A percentile compares a stretch with the other conserved stretches of the same genome.
These are phyloP conservation scores for Chrysodeixis includens DNA, from an alignment of 2,888 invertebrate species.

Conservation along the genomic window DNA sequence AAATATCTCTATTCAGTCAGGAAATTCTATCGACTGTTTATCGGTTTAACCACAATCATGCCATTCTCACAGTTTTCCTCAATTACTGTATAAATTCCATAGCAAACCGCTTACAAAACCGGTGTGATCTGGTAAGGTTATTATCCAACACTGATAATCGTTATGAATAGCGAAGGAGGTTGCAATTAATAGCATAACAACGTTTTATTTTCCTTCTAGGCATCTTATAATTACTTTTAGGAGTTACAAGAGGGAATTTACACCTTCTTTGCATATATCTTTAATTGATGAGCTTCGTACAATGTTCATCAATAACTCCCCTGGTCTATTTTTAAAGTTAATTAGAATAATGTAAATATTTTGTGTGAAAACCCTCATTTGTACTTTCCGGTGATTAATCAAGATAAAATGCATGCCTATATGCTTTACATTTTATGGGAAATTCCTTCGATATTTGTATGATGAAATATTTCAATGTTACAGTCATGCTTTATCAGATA, in stretches of 20 bases:
- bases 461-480: neutral
- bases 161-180: conserved; percentile 11
- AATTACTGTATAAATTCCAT: neutral
- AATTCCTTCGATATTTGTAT: conserved; percentile 3
- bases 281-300: conserved; percentile 9
- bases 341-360: conserved; percentile 28
- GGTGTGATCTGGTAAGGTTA: conserved; percentile 12
- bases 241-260: conserved; percentile 12
- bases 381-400: conserved; percentile 23
- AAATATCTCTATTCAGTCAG: too few species aligned
- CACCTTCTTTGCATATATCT: conserved; percentile 2
- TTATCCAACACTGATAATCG: conserved; percentile 23
- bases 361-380: conserved; percentile 31
- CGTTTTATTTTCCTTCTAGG: conserved; percentile 20
- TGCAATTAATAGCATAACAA: conserved; percentile 19
- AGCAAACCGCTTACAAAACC: neutral
- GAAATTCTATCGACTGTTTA: too few species aligned
- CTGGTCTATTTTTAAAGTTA: conserved; percentile 18
- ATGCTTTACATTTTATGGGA: conserved; percentile 21
- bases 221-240: conserved; percentile 9
- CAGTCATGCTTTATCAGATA: conserved; percentile 1
- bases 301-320: conserved; percentile 4
- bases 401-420: conserved; percentile 30
- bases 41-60: neutral
- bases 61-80: neutral